phyloP scores from a whole-genome alignment of 2,888 invertebrate species.

The Cremastobaeus sp. region DNA sequence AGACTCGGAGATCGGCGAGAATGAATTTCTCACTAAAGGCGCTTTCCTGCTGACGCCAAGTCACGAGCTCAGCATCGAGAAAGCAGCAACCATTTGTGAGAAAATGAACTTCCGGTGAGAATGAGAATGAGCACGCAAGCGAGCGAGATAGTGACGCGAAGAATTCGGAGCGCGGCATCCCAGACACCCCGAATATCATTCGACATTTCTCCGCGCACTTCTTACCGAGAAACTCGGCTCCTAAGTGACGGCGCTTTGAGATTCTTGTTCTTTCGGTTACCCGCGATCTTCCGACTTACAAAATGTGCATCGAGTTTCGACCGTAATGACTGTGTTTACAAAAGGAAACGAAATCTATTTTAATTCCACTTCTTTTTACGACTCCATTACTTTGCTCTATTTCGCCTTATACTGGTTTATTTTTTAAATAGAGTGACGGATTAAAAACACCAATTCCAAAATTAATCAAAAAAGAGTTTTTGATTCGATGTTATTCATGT shows the following conservation, averaged over 20 bases:
- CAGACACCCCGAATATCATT: conserved; percentile 45
- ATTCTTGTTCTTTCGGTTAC: conserved; percentile 10
- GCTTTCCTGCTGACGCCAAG: conserved; percentile 92
- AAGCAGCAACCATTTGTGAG: conserved; percentile 91
- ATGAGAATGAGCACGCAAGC: conserved; percentile 34
- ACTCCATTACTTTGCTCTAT: too few species aligned
- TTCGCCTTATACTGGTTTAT: too few species aligned
- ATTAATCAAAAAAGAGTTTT: too few species aligned
- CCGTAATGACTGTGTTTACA: conserved; percentile 35
- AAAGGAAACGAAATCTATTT: conserved; percentile 1
- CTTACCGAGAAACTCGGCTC: conserved; percentile 27
- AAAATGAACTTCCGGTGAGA: conserved; percentile 86
- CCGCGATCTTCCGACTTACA: conserved; percentile 4
- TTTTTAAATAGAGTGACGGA: too few species aligned
- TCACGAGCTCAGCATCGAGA: conserved; percentile 91
- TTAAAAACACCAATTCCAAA: too few species aligned
- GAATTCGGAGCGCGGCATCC: conserved; percentile 42
- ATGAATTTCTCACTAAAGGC: conserved; percentile 88
- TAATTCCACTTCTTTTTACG: not conserved
- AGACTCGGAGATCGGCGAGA: conserved; percentile 88
- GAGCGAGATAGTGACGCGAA: conserved; percentile 18
- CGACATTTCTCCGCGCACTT: conserved; percentile 45
- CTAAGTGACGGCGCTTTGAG: conserved; percentile 50
- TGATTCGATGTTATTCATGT: too few species aligned
- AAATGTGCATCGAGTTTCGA: conserved; percentile 37